Evolutionary conservation across 2,888 invertebrate species (phyloP).

Genomic region (Sericinus montela): DNA sequence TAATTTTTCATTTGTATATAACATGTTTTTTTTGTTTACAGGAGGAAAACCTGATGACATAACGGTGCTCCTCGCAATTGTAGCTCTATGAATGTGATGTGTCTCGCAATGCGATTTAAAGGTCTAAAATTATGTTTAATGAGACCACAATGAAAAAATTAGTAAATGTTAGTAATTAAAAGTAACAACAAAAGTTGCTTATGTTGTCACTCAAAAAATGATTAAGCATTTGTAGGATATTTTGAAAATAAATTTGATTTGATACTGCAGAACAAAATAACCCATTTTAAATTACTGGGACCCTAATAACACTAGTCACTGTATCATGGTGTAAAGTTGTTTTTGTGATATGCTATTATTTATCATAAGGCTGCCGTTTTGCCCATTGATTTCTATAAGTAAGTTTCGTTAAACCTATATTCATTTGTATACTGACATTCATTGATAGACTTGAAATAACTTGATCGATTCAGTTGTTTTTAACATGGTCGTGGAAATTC

Average conservation of each 20-base stretch:
- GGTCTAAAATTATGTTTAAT: slow-evolving; percentile 38
- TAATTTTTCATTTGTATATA: no score
- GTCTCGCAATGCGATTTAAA: slow-evolving; percentile 58
- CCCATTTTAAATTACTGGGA: slow-evolving; percentile 22
- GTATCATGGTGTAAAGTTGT: slow-evolving; percentile 23
- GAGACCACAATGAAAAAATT: slow-evolving; percentile 48
- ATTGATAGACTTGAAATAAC: no score
- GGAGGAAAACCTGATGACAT: slow-evolving; percentile 99
- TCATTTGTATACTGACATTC: no score
- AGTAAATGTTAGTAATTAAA: slow-evolving; percentile 47
- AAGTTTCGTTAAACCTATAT: no score
- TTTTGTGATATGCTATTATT: slow-evolving; percentile 23
- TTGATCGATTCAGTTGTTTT: no score
- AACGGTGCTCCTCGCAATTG: slow-evolving; percentile 96
- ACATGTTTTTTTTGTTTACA: slow-evolving; percentile 69
- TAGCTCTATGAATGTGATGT: slow-evolving; percentile 90
- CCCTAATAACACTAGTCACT: slow-evolving; percentile 29
- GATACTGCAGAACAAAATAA: background rate
- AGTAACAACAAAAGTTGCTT: slow-evolving; percentile 59
- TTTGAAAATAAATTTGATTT: slow-evolving; percentile 1
- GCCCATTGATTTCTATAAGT: no score
- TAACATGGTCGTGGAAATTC: no score
- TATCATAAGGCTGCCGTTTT: background rate
- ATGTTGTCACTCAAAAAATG: slow-evolving; percentile 4
- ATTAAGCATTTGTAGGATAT: slow-evolving; percentile 10